Evolutionary conservation across 2,113 vertebrate genomes (phyloP).

Genomic region (Maccullochella peelii): DNA sequence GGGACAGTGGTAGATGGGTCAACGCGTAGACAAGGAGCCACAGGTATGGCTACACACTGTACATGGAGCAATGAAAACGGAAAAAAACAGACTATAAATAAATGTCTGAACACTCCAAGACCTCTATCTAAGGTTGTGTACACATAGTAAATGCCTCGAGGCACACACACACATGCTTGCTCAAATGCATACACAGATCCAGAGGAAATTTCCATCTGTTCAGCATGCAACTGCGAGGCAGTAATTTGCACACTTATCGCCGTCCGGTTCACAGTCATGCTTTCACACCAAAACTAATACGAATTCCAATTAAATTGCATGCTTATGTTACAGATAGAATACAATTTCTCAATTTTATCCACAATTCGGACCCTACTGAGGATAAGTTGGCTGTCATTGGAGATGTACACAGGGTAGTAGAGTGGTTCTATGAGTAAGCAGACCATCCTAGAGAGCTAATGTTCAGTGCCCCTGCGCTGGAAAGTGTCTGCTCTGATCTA

Average conservation of each 20-base stretch:
- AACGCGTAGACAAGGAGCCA: neutral
- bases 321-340: conserved; percentile 8
- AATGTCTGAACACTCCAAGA: conserved; percentile 2
- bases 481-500: neutral
- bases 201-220: conserved; percentile 50
- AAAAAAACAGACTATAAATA: conserved; percentile 33
- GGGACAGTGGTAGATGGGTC: conserved; percentile 39
- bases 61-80: conserved; percentile 24
- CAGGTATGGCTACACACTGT: conserved; percentile 14
- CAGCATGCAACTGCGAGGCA: conserved; percentile 16
- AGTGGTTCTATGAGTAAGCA: neutral
- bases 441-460: neutral
- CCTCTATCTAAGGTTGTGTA: conserved; percentile 22
- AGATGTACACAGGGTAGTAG: neutral
- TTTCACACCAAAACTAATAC: conserved; percentile 12
- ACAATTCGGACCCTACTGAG: neutral
- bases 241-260: conserved; percentile 22
- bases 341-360: neutral
- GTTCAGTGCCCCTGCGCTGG: neutral
- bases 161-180: conserved; percentile 2
- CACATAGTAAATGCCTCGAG: conserved; percentile 23
- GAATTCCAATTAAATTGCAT: neutral
- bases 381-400: neutral
- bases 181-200: conserved; percentile 23
- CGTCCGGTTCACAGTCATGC: conserved; percentile 14